These are phyloP conservation scores for Lutraria rhynchaena DNA, from an alignment of 1,140 invertebrate genomes.

Conservation along the genomic window DNA sequence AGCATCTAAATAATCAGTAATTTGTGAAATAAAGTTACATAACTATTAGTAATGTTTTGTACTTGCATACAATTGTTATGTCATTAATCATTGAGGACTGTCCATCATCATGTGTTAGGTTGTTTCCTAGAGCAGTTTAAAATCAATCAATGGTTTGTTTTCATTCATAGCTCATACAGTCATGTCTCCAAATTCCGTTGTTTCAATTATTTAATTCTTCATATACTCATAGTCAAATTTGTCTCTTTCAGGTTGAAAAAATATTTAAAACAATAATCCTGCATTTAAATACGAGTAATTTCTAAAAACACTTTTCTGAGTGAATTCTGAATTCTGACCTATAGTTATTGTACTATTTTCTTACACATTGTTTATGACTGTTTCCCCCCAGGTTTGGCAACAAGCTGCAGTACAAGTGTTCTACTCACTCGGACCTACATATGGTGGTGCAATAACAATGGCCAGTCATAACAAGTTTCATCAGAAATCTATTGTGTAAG, in stretches of 20 bases:
- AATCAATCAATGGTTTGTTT: not conserved
- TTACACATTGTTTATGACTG: too few species aligned
- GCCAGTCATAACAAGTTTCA: slow-evolving; percentile 90
- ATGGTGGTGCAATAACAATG: slow-evolving; percentile 90
- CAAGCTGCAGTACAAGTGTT: slow-evolving; percentile 89
- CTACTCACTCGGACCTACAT: slow-evolving; percentile 89
- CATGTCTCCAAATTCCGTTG: too few species aligned
- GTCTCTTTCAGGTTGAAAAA: too few species aligned
- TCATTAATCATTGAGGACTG: not conserved
- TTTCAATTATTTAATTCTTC: too few species aligned
- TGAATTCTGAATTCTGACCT: too few species aligned
- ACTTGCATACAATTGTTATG: not conserved
- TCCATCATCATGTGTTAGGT: not conserved
- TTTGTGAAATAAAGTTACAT: not conserved
- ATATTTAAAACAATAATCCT: too few species aligned
- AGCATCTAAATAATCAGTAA: not conserved
- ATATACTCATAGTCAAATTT: too few species aligned
- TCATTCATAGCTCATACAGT: not conserved
- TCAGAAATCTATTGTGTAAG: slow-evolving; percentile 91
- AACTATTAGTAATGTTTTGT: not conserved
- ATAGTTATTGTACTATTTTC: not conserved
- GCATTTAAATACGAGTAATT: too few species aligned
- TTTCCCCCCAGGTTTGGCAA: slow-evolving; percentile 86
- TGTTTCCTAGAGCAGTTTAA: not conserved
- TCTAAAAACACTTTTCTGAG: too few species aligned